Base-by-base conservation (phyloP, 2,113 vertebrate genomes). In the Gasterosteus aculeatus region DNA sequence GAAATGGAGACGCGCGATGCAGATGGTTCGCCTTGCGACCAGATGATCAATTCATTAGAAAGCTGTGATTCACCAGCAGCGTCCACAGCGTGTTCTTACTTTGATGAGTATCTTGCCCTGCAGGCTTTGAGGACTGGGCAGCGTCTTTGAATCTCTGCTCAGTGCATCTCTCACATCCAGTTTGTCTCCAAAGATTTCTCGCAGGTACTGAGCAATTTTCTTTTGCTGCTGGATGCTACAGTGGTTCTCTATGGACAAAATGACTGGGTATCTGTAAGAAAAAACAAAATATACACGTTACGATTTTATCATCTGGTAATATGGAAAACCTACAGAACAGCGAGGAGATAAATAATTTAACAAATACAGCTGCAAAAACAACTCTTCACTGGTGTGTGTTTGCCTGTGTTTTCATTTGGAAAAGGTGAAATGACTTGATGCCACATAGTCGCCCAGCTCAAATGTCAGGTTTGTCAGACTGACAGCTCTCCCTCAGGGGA, bases 61-160 rank as follows among this genome's bases (percentile, higher is more conserved):
- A 77, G 16, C 47, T 42, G 62, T 11, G 15, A 31, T 51, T 9
- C 41, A 19, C 58, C 35, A 57, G 33, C 42, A 19, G 31, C 31
- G 26, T 39, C 19, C 3, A 53, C 57, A 29, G 2, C 4, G 14
- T 66, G 18, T 67, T 47, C 89, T 81, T 94, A 99, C 97, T 96
- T 99, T 99, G 79, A 99, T 95, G 56, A 99, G 94, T 83, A 99
- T 97, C 89, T 99, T 99, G 42, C 97, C 97, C 94, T 93, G 96
- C 81, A 99, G 75, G 65, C 90, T 94, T 15, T 96, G 95, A 61
- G 97, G 98, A 78, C 97, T 98, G 31, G 97, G 97, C 78, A 99
- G 93, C 53, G 95, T 95, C 33, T 91, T 96, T 90, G 89, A 88
- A 31, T 98, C 97, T 87, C 93, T 94, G 10, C 80, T 86, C 84